phyloP scores from a whole-genome alignment of 1,140 invertebrate genomes.

The Popillia japonica region DNA sequence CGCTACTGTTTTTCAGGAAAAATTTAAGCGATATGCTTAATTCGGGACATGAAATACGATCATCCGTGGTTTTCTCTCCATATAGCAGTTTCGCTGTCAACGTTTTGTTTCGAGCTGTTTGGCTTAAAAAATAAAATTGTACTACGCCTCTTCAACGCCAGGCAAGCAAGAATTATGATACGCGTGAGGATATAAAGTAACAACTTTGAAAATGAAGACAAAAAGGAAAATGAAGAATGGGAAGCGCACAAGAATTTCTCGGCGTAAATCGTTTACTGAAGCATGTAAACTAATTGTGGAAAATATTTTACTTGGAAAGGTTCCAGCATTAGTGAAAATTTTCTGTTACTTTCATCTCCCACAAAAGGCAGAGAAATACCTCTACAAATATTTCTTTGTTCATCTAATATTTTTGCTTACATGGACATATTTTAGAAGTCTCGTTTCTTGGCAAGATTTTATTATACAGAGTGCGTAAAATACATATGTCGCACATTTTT shows the following conservation, averaged over 20 bases:
- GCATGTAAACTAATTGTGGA: slow-evolving; percentile 15
- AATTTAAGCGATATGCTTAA: neutral
- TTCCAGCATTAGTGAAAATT: neutral
- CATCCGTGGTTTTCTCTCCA: neutral
- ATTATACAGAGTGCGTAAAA: too few relatives aligned
- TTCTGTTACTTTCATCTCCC: neutral
- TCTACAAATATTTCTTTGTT: neutral
- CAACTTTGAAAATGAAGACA: slow-evolving; percentile 19
- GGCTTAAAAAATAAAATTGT: neutral
- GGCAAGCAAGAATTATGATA: slow-evolving; percentile 13
- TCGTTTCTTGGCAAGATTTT: neutral
- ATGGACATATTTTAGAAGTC: neutral
- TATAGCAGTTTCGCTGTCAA: neutral
- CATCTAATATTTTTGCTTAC: neutral
- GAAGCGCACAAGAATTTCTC: slow-evolving; percentile 1
- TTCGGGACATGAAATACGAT: neutral
- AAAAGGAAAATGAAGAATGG: slow-evolving; percentile 1
- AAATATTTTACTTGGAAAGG: neutral
- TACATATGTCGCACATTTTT: neutral
- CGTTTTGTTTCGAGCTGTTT: neutral
- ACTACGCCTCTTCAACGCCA: neutral
- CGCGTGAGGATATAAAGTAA: slow-evolving; percentile 18
- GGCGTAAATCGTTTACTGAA: neutral
- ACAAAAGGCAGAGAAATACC: neutral
- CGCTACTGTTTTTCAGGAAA: neutral